Percentiles rank a stretch among this genome's conserved stretches.
Evolutionary conservation across 2,888 invertebrate species (phyloP).

Genomic region (Polylopha cassiicola): DNA sequence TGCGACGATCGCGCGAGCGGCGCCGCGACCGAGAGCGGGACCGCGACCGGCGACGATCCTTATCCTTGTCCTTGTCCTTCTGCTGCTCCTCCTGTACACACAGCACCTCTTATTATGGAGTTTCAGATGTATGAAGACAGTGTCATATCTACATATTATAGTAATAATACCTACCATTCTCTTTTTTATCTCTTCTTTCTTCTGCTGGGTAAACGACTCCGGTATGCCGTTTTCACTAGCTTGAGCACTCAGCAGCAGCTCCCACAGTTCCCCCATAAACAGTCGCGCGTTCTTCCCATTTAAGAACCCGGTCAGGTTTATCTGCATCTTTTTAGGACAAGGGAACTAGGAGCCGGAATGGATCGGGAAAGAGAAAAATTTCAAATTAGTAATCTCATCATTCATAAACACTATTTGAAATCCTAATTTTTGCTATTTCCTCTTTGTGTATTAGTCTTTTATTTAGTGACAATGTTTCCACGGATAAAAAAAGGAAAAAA

Average conservation of each 20-base stretch:
- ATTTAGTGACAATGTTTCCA: slow-evolving; percentile 1
- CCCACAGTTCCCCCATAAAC: slow-evolving; percentile 99
- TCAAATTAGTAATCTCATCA: slow-evolving; percentile 42
- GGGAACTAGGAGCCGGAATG: slow-evolving; percentile 84
- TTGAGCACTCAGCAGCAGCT: slow-evolving; percentile 94
- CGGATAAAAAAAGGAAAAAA: slow-evolving; percentile 9
- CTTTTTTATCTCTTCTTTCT: slow-evolving; percentile 96
- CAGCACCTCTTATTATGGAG: too few species aligned
- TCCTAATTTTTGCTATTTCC: slow-evolving; percentile 31
- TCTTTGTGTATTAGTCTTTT: slow-evolving; percentile 10
- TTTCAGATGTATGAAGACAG: too few species aligned
- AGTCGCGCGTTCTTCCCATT: slow-evolving; percentile 98
- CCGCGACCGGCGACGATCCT: slow-evolving; percentile 76
- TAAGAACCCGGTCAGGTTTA: slow-evolving; percentile 98
- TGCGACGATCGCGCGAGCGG: slow-evolving; percentile 57
- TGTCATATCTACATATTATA: too few species aligned
- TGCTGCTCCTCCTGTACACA: slow-evolving; percentile 53
- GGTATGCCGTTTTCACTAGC: slow-evolving; percentile 97
- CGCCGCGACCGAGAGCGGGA: slow-evolving; percentile 58
- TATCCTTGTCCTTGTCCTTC: slow-evolving; percentile 84
- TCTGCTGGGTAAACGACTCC: slow-evolving; percentile 94
- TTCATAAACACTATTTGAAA: slow-evolving; percentile 30
- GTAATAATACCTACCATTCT: slow-evolving; percentile 79
- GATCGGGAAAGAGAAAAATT: slow-evolving; percentile 64
- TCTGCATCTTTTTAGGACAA: slow-evolving; percentile 99